These are phyloP conservation scores for Dermolepida albohirtum DNA, from an alignment of 2,888 invertebrate genomes.

Conservation along the genomic window DNA sequence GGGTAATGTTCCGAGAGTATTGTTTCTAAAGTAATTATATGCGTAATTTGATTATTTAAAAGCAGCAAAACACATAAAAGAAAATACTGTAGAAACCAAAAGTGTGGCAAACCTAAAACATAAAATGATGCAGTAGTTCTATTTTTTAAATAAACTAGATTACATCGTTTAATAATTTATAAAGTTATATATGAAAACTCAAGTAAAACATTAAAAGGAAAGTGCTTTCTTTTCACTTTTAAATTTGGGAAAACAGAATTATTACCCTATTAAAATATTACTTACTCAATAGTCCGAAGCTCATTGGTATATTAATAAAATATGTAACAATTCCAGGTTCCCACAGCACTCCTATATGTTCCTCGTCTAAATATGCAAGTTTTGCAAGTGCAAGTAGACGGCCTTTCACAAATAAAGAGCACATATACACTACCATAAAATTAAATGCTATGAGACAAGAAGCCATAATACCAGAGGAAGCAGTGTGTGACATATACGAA, in stretches of 20 bases:
- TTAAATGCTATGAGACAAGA: conserved; percentile 18
- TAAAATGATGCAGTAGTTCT: too few relatives aligned
- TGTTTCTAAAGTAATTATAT: conserved; percentile 33
- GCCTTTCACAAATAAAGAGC: conserved; percentile 16
- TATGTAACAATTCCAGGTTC: conserved; percentile 17
- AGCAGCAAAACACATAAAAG: conserved; percentile 17
- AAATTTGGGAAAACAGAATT: too few relatives aligned
- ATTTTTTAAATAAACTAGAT: too few relatives aligned
- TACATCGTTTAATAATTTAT: too few relatives aligned
- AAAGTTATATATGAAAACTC: too few relatives aligned
- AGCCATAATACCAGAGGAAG: conserved; percentile 44
- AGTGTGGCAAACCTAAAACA: conserved; percentile 33
- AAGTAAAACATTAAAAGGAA: too few relatives aligned
- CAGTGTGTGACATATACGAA: conserved; percentile 41
- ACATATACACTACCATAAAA: conserved; percentile 6
- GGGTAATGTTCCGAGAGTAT: conserved; percentile 36
- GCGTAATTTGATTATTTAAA: conserved; percentile 32
- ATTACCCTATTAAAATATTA: not conserved
- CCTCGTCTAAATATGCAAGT: conserved; percentile 10
- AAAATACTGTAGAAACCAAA: conserved; percentile 36
- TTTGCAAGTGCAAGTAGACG: not conserved
- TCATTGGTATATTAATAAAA: conserved; percentile 30
- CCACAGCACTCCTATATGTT: conserved; percentile 10
- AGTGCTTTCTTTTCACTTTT: too few relatives aligned
- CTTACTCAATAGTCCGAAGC: conserved; percentile 24